These are phyloP conservation scores for Morus bassanus DNA, from an alignment of 2,797 vertebrate species.

Conservation along the genomic window DNA sequence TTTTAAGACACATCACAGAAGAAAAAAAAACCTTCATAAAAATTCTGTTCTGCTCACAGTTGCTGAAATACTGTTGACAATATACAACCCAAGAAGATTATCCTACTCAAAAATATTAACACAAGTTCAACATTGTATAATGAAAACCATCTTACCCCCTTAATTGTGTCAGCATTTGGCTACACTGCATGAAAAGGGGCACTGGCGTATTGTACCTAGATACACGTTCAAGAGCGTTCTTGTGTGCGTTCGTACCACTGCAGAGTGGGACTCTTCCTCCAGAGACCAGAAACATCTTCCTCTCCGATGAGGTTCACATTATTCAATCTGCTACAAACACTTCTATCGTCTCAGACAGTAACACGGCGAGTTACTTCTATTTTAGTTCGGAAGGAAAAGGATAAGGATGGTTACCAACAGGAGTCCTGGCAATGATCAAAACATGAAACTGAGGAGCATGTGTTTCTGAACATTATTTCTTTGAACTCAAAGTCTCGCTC, in stretches of 20 bases:
- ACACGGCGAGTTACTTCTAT: neutral
- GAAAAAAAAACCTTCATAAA: neutral
- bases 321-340: neutral
- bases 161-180: neutral
- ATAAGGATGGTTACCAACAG: neutral
- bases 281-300: neutral
- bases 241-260: neutral
- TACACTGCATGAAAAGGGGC: neutral
- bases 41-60: neutral
- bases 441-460: neutral
- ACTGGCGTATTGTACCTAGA: neutral
- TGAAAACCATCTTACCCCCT: neutral
- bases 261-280: neutral
- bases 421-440: neutral
- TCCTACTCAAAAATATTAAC: neutral
- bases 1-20: neutral
- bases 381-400: neutral
- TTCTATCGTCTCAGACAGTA: neutral
- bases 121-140: neutral
- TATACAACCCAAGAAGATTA: neutral
- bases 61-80: neutral
- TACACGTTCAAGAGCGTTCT: neutral
- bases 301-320: neutral
- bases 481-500: neutral
- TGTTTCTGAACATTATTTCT: neutral